Evolutionary conservation across 2,888 invertebrate genomes (phyloP), one percentile per base, ranked within the genome.

Genomic region (Trisateles emortualis): DNA sequence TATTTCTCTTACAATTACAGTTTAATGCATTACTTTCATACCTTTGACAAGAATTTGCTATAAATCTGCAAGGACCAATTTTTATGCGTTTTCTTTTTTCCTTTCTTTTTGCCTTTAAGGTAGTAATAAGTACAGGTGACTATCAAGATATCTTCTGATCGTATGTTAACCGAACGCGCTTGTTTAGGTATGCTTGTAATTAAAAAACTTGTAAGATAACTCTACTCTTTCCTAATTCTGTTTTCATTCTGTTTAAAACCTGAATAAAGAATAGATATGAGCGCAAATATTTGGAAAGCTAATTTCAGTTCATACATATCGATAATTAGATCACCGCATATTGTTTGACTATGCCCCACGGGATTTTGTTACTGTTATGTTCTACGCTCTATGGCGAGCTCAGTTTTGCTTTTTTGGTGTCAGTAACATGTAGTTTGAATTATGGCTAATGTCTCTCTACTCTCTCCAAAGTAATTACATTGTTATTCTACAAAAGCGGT

Each of bases 1-100:
- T 68, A 67, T 70, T 70, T 71, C 69, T 60, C 64, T 62, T 59
- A 57, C 70, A 67, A 75, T 78, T 74, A 71, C 51, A 48, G 54
- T 68, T 56, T 65, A 66, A 70, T 63, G 65, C 66, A 69, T 65
- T 68, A 62, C 57, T 72, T 65, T 63, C 62, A 67, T 43, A 58
- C 59, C 62, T 68, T 59, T 62, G 56, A 49, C 50, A 59, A 46
- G 32, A 52, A 17, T 36, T 19, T 49, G 41, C 24, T 29, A 29
- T 41, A 42, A 30, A 42, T 42, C 19, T 36, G 17, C 19, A 14
- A 19, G 36, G 6, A 19, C 33, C 9, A 22, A 29, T 24, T 19
- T 42, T 42, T 35, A 36, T 42, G 35, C 10, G 36, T 17, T 3
- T 41, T 41, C 29, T 29, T 26, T 29, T 29, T 16, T 29, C 29